Evolutionary conservation across 2,113 vertebrate species (phyloP), one percentile per base, ranked within the genome.

Genomic region (Brachypteracias leptosomus): DNA sequence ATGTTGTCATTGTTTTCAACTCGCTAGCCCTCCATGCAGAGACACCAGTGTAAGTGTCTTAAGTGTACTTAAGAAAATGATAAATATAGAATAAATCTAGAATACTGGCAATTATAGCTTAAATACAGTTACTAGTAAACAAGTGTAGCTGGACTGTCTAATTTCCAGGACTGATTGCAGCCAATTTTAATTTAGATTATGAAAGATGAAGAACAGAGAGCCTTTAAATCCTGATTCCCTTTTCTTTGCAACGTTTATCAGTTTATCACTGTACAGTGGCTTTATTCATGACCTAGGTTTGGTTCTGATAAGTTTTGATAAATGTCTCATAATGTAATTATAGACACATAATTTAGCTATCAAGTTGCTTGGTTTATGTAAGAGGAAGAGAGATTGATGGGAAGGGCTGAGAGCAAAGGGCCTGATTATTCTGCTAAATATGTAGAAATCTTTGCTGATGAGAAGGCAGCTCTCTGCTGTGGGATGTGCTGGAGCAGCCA

Each of bases 291-390:
- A 46, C n/a, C 49, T 21, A 18, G 62, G 9, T 66, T 85, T 95
- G 70, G 47, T 70, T 95, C 63, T 96, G 82, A 90, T 94, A 55
- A 65, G 71, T 71, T 84, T 33, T 94, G 47, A 94, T 78, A 72
- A 81, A 73, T 49, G 46, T 88, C 95, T 88, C 57, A 7, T 92
- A 79, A 70, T 26, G 87, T 91, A 92, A 86, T 62, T 13, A 44
- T 11, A 35, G 55, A 61, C 36, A 21, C 9, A 35, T 72, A 38
- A 35, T 85, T 89, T 89, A 61, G 54, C 31, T 76, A 31, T 91
- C 28, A 63, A 67, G 24, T 73, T 13, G 1, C 49, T 67, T 10
- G 72, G 35, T 28, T 72, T 85, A 7, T 47, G 9, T 58, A 47
- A 49, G 28, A 19, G 54, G 18, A 61, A 28, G 42, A 91, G 77